Base-by-base conservation (phyloP, 2,888 invertebrate species). In the Amphipyra berbera region DNA sequence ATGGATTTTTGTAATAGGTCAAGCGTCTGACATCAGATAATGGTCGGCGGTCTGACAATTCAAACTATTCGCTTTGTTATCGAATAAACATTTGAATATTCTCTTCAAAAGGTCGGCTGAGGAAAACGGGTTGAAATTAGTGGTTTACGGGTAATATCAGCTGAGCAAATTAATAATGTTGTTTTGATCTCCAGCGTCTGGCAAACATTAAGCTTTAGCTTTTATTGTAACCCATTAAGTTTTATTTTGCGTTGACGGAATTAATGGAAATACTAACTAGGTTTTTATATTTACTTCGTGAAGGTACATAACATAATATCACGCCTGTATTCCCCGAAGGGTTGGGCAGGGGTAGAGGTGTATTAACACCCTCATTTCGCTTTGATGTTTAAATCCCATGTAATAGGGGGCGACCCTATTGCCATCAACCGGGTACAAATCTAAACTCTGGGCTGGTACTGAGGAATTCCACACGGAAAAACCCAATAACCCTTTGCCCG, bases 1-100 rank as follows among this genome's bases (percentile, higher is more conserved):
- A 83, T 79, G 72, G 75, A 67, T 73, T 68, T 72, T 72, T 56
- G 56, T 61, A 48, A 68, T 67, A 71, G 58, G 50, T 63, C 61
- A 66, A 58, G 60, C 54, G 14, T 45, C 40, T 62, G 10, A 8
- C 7, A 40, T 9, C 3, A 27, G 40, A 12, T 1, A 12, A 10
- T 14, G 47, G 21, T 3, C 21, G 21, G 2, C 21, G 14, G 13
- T 33, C 13, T 21, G 21, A 12, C 4, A 7, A 44, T 56, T 0
- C 3, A 46, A 46, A 55, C 27, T n/a, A 38, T 44, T 55, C 8
- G n/a, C 41, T 45, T 45, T 53, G 27, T 6, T 45, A 49, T 15
- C 12, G 38, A 59, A 44, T 52, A 59, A 50, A 42, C 42, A 30
- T 68, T 45, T 6, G 38, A n/a, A 37, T 48, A 48, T 41, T 65